Evolutionary conservation across 2,888 invertebrate species (phyloP), one percentile per base, ranked within the genome.

Genomic region (Petrolisthes manimaculis): DNA sequence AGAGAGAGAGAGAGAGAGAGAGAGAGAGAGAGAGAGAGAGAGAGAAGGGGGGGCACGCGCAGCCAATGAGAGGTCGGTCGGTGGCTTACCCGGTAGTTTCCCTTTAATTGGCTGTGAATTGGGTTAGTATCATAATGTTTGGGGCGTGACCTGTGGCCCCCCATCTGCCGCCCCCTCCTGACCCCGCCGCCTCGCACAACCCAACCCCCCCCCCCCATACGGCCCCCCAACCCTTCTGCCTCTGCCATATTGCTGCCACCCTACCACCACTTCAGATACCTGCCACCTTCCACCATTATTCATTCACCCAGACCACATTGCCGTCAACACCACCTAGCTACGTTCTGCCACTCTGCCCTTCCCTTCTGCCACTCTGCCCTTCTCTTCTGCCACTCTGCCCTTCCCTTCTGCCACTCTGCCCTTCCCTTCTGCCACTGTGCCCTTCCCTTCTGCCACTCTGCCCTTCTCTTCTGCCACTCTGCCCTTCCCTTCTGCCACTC

Each of bases 81-180:
- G 84, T 88, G 84, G 71, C 88, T 80, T 75, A 84, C 75, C 80
- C 88, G 61, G 61, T 89, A 81, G 77, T 85, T 89, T 89, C 69
- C 85, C 89, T 79, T 82, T 89, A 89, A 89, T 89, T 82, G 89
- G 37, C 85, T 89, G 89, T 85, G 89, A 89, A 89, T 85, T 89
- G 82, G 89, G 89, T 89, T 86, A 89, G 83, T 86, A 89, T 89
- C 89, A 89, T 89, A 89, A 85, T 89, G 89, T 85, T 82, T 54
- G 85, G 79, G 82, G 77, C 69, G 21, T 54, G 82, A 89, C 85
- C 85, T 85, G 18, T 86, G 85, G 85, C 89, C 89, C 61, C 53
- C 55, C 61, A 85, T 87, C 79, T 69, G 82, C 69, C 69, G 51
- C 82, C n/a, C 53, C 24, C 14, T n/a, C 51, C 61, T 61, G 51